phyloP scores from a whole-genome alignment of 1,140 invertebrate species.

The Venturia canescens region DNA sequence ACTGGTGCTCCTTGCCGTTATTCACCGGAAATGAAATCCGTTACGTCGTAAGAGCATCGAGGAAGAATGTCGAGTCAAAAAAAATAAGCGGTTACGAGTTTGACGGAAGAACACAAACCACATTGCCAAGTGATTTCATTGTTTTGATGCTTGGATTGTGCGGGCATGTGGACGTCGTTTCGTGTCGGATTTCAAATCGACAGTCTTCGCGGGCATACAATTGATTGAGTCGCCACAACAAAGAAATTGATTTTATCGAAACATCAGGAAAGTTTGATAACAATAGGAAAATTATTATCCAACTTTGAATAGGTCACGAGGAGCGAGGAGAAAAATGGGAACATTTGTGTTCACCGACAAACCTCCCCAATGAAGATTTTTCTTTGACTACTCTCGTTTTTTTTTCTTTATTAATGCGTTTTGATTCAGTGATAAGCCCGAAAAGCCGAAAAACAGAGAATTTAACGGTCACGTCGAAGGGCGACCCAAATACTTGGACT shows the following conservation, averaged over 20 bases:
- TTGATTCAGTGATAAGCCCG: background rate
- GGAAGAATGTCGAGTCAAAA: background rate
- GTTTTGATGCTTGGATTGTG: background rate
- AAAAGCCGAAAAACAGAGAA: background rate
- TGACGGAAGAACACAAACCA: background rate
- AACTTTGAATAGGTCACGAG: too few species aligned
- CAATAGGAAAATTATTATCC: too few species aligned
- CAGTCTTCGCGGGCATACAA: too few species aligned
- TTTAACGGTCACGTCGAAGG: background rate
- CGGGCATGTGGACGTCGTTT: too few species aligned
- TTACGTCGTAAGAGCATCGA: background rate
- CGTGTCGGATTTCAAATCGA: too few species aligned
- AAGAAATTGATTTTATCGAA: too few species aligned
- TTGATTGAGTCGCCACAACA: too few species aligned
- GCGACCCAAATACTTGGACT: conserved; percentile 41
- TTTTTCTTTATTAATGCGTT: background rate
- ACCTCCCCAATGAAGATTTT: too few species aligned
- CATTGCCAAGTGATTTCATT: background rate
- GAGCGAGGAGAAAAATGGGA: too few species aligned
- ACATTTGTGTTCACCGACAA: too few species aligned
- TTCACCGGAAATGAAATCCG: background rate
- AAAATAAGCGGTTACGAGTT: background rate
- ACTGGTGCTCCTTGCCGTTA: conserved; percentile 28
- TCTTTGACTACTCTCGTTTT: background rate
- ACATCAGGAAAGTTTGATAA: too few species aligned